Conservation (phyloP, 2,888 invertebrate species). For the Macrophya annulata region DNA sequence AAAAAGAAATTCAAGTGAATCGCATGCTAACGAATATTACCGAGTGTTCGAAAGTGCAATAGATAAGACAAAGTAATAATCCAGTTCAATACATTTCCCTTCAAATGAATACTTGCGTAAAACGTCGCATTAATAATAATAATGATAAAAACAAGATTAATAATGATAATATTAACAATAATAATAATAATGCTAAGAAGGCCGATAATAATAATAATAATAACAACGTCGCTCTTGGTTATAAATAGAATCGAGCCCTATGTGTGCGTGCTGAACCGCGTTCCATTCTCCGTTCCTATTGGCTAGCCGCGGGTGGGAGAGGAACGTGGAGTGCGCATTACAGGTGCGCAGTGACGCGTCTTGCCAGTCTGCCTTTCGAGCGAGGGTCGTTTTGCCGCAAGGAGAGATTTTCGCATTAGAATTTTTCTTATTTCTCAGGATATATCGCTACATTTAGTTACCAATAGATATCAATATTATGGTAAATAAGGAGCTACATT, state of each 20-base stretch:
- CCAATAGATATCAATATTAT: constrained; percentile 39
- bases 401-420: constrained; percentile 63
- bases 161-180: constrained; percentile 22
- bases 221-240: constrained; percentile 24
- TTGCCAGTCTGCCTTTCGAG: constrained; percentile 68
- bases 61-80: constrained; percentile 61
- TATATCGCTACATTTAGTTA: constrained; percentile 48
- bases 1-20: constrained; percentile 7
- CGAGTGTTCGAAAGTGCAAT: constrained; percentile 63
- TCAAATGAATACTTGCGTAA: constrained; percentile 56
- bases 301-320: constrained; percentile 63
- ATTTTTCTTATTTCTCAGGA: constrained; percentile 67
- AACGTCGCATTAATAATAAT: constrained; percentile 36
- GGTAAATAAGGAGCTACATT: constrained; percentile 37
- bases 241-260: constrained; percentile 48
- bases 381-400: constrained; percentile 66
- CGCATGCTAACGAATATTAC: constrained; percentile 2
- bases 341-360: constrained; percentile 65
- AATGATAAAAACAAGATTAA: constrained; percentile 13
- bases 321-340: constrained; percentile 64
- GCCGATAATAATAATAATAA: constrained; percentile 33
- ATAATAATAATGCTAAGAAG: constrained; percentile 13
- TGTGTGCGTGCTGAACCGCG: constrained; percentile 47
- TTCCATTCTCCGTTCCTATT: constrained; percentile 62
- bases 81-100: constrained; percentile 57